A percentile compares a stretch with the other conserved stretches of the same genome.
Conservation (phyloP, 2,113 vertebrate species). For the Gnathonemus longibarbis region DNA sequence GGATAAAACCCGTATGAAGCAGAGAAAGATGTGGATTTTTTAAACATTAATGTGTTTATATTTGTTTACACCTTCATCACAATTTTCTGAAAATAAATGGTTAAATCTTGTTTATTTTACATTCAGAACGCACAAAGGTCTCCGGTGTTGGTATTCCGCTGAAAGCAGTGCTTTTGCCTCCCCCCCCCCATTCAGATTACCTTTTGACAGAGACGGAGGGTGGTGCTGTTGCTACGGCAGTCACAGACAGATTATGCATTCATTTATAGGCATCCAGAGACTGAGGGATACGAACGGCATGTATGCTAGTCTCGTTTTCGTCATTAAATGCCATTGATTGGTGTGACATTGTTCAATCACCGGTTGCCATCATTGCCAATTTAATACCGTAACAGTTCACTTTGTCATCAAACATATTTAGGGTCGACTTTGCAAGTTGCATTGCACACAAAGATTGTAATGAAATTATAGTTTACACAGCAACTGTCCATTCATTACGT, state of each 20-base stretch:
- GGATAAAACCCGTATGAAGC: conserved; percentile 36
- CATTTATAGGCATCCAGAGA: neutral
- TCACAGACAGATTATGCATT: neutral
- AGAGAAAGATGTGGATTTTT: conserved; percentile 40
- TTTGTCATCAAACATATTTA: neutral
- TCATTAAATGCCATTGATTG: neutral
- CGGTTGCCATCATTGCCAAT: neutral
- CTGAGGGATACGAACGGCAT: neutral
- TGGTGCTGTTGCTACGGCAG: neutral
- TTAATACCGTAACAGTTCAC: neutral
- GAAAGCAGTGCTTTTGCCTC: neutral
- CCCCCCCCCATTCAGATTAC: neutral
- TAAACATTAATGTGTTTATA: conserved; percentile 28
- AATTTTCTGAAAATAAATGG: conserved; percentile 62
- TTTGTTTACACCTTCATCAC: conserved; percentile 60
- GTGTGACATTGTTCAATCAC: neutral
- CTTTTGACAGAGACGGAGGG: neutral
- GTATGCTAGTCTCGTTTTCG: neutral
- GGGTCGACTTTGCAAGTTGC: neutral
- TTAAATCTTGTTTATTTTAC: conserved; percentile 29
- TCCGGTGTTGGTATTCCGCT: neutral
- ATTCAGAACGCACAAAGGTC: neutral
- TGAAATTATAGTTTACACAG: neutral
- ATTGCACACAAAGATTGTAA: neutral
- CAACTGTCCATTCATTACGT: neutral